Percentiles rank a stretch among this genome's conserved stretches.
Evolutionary conservation across 1,140 invertebrate genomes (phyloP).

Genomic region (Cheumatopsyche charites): DNA sequence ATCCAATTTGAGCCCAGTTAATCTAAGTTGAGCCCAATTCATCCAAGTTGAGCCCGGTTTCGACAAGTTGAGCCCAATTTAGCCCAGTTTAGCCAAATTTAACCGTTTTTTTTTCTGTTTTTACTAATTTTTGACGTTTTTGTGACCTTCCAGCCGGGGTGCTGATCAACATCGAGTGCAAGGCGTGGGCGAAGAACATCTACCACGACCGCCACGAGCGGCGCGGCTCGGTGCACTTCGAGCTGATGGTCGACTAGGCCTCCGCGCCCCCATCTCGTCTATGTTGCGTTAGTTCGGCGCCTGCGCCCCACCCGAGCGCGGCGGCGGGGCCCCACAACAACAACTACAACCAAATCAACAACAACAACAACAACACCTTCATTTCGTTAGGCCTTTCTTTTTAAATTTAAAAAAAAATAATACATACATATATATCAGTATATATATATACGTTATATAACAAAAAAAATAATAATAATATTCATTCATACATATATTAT

Average conservation of each 20-base stretch:
- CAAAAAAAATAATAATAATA: conserved; percentile 47
- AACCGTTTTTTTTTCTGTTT: no score
- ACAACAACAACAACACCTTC: conserved; percentile 36
- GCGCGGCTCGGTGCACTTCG: conserved; percentile 93
- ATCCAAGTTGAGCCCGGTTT: no score
- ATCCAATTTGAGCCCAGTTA: no score
- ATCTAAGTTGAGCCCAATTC: no score
- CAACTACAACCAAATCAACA: conserved; percentile 6
- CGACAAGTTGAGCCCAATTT: no score
- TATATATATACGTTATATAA: conserved; percentile 41
- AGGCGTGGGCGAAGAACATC: conserved; percentile 95
- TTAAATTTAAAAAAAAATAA: conserved; percentile 40
- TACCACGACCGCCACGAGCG: conserved; percentile 83
- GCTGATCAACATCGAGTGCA: conserved; percentile 95
- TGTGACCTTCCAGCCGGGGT: conserved; percentile 72
- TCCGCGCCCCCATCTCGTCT: conserved; percentile 30
- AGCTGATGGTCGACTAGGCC: conserved; percentile 88
- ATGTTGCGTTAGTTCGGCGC: conserved; percentile 27
- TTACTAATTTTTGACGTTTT: background rate
- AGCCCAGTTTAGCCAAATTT: no score
- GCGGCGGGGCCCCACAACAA: conserved; percentile 25
- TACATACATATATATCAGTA: conserved; percentile 18
- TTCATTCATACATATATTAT: no score
- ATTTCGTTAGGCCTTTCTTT: conserved; percentile 49
- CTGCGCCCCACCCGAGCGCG: conserved; percentile 26